These are phyloP conservation scores for Noctilio leporinus DNA, from an alignment of 2,113 vertebrate genomes.

Conservation along the genomic window DNA sequence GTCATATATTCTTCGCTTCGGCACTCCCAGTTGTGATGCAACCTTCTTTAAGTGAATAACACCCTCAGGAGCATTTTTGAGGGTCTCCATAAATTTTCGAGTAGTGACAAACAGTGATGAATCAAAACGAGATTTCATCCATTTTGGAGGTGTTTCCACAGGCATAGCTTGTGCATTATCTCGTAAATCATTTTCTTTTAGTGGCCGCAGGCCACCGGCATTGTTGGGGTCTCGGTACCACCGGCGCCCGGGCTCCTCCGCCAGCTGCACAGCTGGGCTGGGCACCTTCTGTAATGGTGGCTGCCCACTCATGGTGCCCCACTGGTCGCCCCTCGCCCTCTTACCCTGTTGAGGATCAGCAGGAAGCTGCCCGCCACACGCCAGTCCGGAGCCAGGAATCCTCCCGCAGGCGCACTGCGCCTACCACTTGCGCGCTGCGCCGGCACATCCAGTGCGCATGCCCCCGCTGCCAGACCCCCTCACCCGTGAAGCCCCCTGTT, in stretches of 20 bases:
- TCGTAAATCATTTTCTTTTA: too few species aligned
- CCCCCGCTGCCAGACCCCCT: neutral
- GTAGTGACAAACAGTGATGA: conserved; percentile 84
- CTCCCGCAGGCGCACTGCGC: too few species aligned
- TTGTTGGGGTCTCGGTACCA: neutral
- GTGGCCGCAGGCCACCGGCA: fast-evolving
- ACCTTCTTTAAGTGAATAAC: conserved; percentile 87
- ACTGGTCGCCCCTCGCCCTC: too few species aligned
- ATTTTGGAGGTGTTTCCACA: conserved; percentile 26
- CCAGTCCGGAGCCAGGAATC: neutral
- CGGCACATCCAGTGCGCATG: neutral
- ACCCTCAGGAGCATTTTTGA: conserved; percentile 81
- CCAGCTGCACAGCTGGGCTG: fast-evolving
- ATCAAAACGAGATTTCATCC: conserved; percentile 79
- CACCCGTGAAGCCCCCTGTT: neutral
- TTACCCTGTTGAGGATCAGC: neutral
- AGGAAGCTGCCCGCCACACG: neutral
- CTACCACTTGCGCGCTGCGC: too few species aligned
- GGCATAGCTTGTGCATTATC: neutral
- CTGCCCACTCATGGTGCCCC: neutral
- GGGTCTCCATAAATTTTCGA: conserved; percentile 86
- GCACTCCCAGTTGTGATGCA: conserved; percentile 79
- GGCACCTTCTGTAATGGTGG: neutral
- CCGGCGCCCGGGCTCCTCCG: neutral
- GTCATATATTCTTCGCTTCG: conserved; percentile 87